These are phyloP conservation scores for Hyles lineata DNA, from an alignment of 2,888 invertebrate species.

Conservation along the genomic window DNA sequence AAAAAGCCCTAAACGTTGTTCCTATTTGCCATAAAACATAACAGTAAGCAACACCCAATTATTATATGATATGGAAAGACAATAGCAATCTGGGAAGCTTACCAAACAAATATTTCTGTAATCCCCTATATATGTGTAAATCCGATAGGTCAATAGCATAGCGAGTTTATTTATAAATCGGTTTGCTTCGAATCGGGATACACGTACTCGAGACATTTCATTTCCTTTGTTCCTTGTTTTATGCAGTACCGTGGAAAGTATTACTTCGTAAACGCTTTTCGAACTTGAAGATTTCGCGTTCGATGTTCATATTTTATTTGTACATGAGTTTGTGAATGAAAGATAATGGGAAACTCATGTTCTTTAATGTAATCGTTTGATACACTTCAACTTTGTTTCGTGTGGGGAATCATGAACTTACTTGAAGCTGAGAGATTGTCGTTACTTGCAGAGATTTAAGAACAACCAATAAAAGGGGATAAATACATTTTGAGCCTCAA, in stretches of 20 bases:
- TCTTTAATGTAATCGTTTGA: neutral
- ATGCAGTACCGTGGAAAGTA: constrained; percentile 5
- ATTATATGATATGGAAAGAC: neutral
- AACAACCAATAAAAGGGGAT: too few relatives aligned
- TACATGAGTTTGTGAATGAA: neutral
- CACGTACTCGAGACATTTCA: constrained; percentile 14
- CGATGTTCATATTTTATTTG: neutral
- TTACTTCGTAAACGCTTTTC: neutral
- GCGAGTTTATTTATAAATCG: constrained; percentile 3
- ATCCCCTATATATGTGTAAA: constrained; percentile 17
- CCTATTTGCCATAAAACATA: too few relatives aligned
- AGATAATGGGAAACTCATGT: constrained; percentile 3
- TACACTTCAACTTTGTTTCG: neutral
- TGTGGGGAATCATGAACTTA: too few relatives aligned
- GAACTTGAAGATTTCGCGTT: constrained; percentile 9
- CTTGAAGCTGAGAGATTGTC: too few relatives aligned
- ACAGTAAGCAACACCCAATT: too few relatives aligned
- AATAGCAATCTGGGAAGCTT: neutral
- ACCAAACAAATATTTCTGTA: constrained; percentile 4
- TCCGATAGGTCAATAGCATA: constrained; percentile 3
- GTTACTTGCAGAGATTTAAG: too few relatives aligned
- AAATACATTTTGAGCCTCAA: too few relatives aligned
- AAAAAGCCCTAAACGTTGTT: too few relatives aligned
- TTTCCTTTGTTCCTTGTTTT: constrained; percentile 16
- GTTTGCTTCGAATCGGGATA: neutral